Evolutionary conservation across 2,797 vertebrate genomes (phyloP), one percentile per base, ranked within the genome.

Genomic region (Tenualosa thibaudeaui): DNA sequence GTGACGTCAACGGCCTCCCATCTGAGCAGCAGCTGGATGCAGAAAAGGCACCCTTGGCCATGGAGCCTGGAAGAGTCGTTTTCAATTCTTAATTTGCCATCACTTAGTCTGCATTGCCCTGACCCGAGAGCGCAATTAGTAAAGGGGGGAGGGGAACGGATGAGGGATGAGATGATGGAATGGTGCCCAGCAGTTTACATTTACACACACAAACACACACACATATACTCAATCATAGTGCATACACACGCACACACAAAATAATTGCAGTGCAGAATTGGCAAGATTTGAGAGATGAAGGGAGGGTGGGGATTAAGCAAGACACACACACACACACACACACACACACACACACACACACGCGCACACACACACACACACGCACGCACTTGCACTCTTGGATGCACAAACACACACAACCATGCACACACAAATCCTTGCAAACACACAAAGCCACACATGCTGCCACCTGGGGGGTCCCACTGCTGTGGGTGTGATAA

Each of bases 81-180:
- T 78, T 78, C 40, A 46, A 78, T 46, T 78, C 71, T 46, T 78
- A 46, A 78, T 78, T 37, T 71, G 65, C 65, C 71, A 46, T 46
- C 71, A 5, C 71, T 78, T 40, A 22, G 50, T 78, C 0, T 78
- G 71, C 71, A 78, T 19, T 7, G 37, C 71, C 46, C 40, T 46
- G 71, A 15, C 71, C 71, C 71, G 8, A 46, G 4, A 78, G 71
- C 40, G 19, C 71, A 78, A 22, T 78, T 31, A 71, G 65, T 8
- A 1, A 13, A 31, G 17, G 17, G 26, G 17, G 17, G 31, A 12
- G 37, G n/a, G n/a, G 31, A 71, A 37, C 3, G 31, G 24, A 71
- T 31, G 31, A 40, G 68, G 6, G 15, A 43, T 15, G 15, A 6
- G 68, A 17, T 13, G 71, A 22, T 5, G 26, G 65, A 71, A 40